Conservation (phyloP, 2,888 invertebrate species). For the Leptogaster cylindrica region DNA sequence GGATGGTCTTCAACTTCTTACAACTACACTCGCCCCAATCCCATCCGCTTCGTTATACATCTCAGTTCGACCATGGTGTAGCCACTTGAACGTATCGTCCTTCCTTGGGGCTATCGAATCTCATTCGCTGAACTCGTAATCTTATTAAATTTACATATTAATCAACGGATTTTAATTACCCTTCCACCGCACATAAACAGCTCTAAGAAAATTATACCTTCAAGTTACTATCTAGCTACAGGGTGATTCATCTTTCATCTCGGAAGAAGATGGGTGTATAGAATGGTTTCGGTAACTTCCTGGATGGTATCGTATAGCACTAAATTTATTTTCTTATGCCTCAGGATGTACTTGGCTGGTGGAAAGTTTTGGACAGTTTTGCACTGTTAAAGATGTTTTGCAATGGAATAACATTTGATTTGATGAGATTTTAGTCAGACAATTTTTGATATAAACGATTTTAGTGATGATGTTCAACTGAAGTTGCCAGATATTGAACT, state of each 20-base stretch:
- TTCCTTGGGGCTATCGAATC: constrained; percentile 61
- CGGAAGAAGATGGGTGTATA: background rate
- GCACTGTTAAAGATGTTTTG: constrained; percentile 16
- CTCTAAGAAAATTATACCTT: constrained; percentile 46
- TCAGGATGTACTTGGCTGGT: constrained; percentile 12
- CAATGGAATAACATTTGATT: constrained; percentile 11
- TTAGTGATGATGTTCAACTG: no score
- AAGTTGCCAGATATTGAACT: no score
- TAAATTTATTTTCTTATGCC: constrained; percentile 17
- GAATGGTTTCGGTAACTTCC: constrained; percentile 23
- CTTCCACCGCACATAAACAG: constrained; percentile 45
- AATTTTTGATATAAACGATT: no score
- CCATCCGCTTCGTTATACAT: background rate
- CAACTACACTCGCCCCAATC: background rate
- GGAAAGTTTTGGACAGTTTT: constrained; percentile 22
- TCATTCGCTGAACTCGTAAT: constrained; percentile 52
- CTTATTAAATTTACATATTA: constrained; percentile 51
- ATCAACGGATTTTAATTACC: constrained; percentile 50
- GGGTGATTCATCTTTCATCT: constrained; percentile 30
- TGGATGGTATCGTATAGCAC: constrained; percentile 9
- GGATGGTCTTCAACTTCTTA: background rate
- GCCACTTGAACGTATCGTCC: constrained; percentile 54
- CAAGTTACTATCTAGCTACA: constrained; percentile 30
- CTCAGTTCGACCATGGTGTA: background rate
- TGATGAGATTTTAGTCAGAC: no score